These are phyloP conservation scores for Cardiocondyla obscurior DNA, from an alignment of 1,140 invertebrate genomes.

Conservation along the genomic window DNA sequence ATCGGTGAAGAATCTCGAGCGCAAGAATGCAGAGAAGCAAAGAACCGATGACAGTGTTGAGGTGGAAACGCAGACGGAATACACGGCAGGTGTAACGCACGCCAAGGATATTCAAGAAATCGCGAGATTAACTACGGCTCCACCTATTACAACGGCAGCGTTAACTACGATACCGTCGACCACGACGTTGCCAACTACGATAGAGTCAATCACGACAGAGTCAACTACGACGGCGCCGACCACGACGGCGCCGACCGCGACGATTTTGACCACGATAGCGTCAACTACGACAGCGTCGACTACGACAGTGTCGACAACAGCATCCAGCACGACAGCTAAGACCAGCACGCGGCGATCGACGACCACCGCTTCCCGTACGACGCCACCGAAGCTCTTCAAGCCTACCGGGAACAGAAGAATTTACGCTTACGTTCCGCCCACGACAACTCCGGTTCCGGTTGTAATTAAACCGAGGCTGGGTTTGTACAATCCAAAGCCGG, in stretches of 20 bases:
- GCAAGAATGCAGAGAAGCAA: background rate
- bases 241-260: background rate
- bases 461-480: slow-evolving; percentile 76
- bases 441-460: slow-evolving; percentile 79
- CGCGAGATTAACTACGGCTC: background rate
- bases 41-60: slow-evolving; percentile 6
- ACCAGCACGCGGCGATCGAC: slow-evolving; percentile 51
- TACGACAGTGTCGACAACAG: background rate
- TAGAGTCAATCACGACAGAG: background rate
- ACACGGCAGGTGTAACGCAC: background rate
- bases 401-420: slow-evolving; percentile 76
- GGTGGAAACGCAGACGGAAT: slow-evolving; percentile 32
- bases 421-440: slow-evolving; percentile 78
- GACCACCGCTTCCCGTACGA: slow-evolving; percentile 62
- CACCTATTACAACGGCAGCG: background rate
- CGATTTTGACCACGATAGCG: background rate
- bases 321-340: background rate
- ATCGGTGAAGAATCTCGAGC: background rate
- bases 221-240: background rate
- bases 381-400: slow-evolving; percentile 76
- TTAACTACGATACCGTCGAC: background rate
- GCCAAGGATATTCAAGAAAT: background rate
- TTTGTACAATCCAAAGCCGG: slow-evolving; percentile 77
- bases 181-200: background rate
- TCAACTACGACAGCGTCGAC: background rate